Evolutionary conservation across 2,113 vertebrate genomes (phyloP).

Genomic region (Martes martes): DNA sequence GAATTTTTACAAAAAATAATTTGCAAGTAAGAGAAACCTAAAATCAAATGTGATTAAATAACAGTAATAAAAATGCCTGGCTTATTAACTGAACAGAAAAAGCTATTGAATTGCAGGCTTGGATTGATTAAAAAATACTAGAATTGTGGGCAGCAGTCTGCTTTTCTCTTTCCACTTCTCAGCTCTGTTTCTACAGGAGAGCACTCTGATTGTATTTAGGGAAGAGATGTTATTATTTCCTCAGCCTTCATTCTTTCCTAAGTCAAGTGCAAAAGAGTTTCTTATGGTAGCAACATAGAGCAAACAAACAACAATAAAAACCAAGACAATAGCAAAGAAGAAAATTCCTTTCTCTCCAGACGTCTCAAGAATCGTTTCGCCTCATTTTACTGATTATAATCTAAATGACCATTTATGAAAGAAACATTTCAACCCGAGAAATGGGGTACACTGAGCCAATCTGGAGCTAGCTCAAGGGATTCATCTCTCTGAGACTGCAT

Average conservation of each 20-base stretch:
- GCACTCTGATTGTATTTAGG: neutral
- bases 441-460: neutral
- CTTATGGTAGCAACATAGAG: neutral
- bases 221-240: neutral
- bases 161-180: neutral
- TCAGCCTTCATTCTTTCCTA: neutral
- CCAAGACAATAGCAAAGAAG: neutral
- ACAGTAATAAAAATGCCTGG: neutral
- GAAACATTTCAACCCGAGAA: neutral
- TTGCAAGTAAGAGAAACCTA: neutral
- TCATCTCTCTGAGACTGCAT: neutral
- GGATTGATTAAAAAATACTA: neutral
- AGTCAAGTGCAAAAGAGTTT: neutral
- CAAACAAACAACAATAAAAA: neutral
- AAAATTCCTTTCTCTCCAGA: neutral
- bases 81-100: neutral
- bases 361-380: neutral
- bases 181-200: neutral
- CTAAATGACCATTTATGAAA: neutral
- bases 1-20: neutral
- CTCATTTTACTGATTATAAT: neutral
- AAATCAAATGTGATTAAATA: slow-evolving; percentile 6
- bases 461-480: neutral
- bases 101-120: neutral
- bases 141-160: neutral